Base-by-base conservation (phyloP, 2,797 vertebrate species). In the Myotis vivesi region DNA sequence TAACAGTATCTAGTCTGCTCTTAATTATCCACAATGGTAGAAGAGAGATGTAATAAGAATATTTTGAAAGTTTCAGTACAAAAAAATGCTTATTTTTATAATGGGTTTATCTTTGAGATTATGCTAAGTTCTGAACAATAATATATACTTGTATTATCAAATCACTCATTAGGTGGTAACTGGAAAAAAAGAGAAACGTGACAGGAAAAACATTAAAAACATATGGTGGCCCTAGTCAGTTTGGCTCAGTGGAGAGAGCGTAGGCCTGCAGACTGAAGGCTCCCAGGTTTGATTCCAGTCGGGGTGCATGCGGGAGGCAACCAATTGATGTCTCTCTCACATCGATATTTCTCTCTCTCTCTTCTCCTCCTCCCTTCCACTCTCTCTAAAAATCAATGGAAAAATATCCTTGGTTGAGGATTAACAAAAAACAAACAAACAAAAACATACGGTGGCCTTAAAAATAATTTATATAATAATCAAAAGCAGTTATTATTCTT, bases 41-140 rank as follows among this genome's bases (percentile, higher is more conserved):
- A 73, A 92, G 68, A 80, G 11, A 80, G 22, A 20, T 46, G 8
- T 51, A 15, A 49, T 55, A 6, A 68, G 22, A 80, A 57, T 76
- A 92, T 75, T 83, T 89, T 71, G 68, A 6, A 92, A 88, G 36
- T 92, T 82, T 91, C 55, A 82, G 16, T 68, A 68, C 30, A 90
- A 89, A 85, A 72, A 33, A 76, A 75, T 76, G 23, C 22, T 94
- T 53, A 82, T 80, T 92, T 94, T 87, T 62, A 85, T 28, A 83
- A 55, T 44, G 10, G 22, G 17, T 69, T 88, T 57, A 85, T 71
- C 20, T 53, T 68, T 33, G 59, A 81, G 55, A 83, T 38, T 90
- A 76, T 68, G 9, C 64, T 66, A 89, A 55, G 15, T 68, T 89
- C 59, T 84, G 11, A 7, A n/a, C 69, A 91, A 86, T 8, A 59